phyloP scores from a whole-genome alignment of 2,888 invertebrate species.

The Hypomecis punctinalis region DNA sequence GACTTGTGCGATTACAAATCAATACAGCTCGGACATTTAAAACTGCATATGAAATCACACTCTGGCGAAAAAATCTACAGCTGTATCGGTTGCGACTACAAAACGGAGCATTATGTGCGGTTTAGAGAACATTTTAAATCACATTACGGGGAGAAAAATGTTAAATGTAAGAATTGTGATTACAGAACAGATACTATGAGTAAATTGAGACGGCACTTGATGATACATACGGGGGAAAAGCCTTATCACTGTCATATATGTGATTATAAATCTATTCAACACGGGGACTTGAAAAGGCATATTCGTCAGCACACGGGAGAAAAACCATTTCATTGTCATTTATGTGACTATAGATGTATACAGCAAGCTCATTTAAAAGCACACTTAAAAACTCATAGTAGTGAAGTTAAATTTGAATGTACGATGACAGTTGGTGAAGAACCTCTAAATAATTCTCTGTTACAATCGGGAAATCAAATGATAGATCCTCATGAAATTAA shows the following conservation, averaged over 20 bases:
- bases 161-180: slow-evolving; percentile 11
- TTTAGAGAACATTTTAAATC: slow-evolving; percentile 22
- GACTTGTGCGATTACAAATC: slow-evolving; percentile 25
- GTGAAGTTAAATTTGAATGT: slow-evolving; percentile 20
- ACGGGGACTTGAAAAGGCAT: slow-evolving; percentile 19
- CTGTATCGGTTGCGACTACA: slow-evolving; percentile 21
- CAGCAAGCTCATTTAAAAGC: slow-evolving; percentile 22
- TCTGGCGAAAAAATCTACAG: slow-evolving; percentile 21
- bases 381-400: slow-evolving; percentile 19
- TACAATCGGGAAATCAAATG: background rate
- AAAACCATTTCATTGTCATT: slow-evolving; percentile 17
- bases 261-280: slow-evolving; percentile 18
- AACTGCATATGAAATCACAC: slow-evolving; percentile 27
- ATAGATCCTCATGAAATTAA: background rate
- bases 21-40: slow-evolving; percentile 27
- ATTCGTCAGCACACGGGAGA: slow-evolving; percentile 23
- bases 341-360: slow-evolving; percentile 26
- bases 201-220: slow-evolving; percentile 19
- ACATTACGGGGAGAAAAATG: slow-evolving; percentile 21
- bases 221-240: slow-evolving; percentile 27
- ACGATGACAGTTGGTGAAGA: slow-evolving; percentile 23
- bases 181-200: slow-evolving; percentile 11
- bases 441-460: background rate
- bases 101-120: slow-evolving; percentile 10
- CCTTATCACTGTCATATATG: slow-evolving; percentile 19